These are phyloP conservation scores for Passer domesticus DNA, from an alignment of 2,113 vertebrate genomes.

Conservation along the genomic window DNA sequence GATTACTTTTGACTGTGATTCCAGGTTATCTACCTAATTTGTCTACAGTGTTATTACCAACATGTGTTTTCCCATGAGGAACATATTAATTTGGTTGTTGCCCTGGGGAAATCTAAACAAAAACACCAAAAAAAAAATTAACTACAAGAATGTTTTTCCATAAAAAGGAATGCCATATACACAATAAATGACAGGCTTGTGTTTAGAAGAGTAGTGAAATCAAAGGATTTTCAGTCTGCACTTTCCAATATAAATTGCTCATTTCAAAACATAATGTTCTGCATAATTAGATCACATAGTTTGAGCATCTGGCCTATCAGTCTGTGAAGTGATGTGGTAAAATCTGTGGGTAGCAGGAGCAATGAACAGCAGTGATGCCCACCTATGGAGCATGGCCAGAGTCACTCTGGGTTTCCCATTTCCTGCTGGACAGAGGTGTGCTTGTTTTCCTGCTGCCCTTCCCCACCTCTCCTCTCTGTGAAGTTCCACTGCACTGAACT, in stretches of 20 bases:
- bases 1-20: conserved; percentile 56
- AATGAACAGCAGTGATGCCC: neutral
- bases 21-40: conserved; percentile 60
- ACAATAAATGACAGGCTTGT: conserved; percentile 4
- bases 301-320: conserved; percentile 17
- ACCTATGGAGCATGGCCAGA: neutral
- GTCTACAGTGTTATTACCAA: conserved; percentile 19
- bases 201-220: conserved; percentile 4
- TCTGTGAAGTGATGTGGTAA: neutral
- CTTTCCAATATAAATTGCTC: conserved; percentile 14
- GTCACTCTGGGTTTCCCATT: neutral
- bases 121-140: neutral
- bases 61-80: conserved; percentile 53
- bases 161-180: neutral
- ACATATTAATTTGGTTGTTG: conserved; percentile 28
- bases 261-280: conserved; percentile 24
- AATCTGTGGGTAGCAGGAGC: neutral
- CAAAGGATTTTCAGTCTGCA: conserved; percentile 16
- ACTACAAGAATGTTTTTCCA: conserved; percentile 12
- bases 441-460: neutral
- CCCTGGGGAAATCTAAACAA: conserved; percentile 38
- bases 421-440: neutral
- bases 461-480: neutral
- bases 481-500: neutral
- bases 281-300: conserved; percentile 35